Evolutionary conservation across 2,888 invertebrate genomes (phyloP), one percentile per base, ranked within the genome.

Genomic region (Morpho helenor): DNA sequence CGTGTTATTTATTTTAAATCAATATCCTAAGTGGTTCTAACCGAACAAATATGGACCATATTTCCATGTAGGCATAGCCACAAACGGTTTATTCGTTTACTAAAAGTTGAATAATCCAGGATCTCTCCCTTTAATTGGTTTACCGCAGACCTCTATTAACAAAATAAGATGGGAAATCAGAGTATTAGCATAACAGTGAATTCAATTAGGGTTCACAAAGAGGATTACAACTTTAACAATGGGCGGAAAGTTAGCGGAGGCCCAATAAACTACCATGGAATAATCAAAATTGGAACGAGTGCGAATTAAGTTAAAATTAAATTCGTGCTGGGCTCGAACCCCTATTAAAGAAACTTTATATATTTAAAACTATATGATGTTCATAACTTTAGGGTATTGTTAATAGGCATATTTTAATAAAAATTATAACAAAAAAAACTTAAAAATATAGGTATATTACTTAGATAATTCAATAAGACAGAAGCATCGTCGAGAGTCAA

Each of bases 201-300:
- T 90, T 89, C 89, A 88, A 90, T 90, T 90, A 88, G 84, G 84
- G 82, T 81, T 77, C 82, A 89, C 89, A 90, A 89, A 90, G 88
- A 88, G 89, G 88, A 90, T 90, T 89, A 90, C 86, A 89, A 89
- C 88, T 89, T 90, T 88, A 86, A 89, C 87, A 88, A 87, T 87
- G 85, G 86, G 80, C 81, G 83, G 79, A 84, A 88, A 87, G 87
- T 89, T 87, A 76, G 79, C 79, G 73, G 81, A 78, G 78, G 76
- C 77, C 79, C 80, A 78, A 78, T 79, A 79, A 87, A 87, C 88
- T 87, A 87, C 75, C 81, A 76, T 82, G 75, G 83, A 83, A 84
- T 87, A 87, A 88, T 89, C 87, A 84, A 84, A 88, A 83, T 82
- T 82, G 81, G 76, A 82, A 86, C 79, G 79, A 82, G 81, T 78